These are phyloP conservation scores for Sebastes hubbsi DNA, from an alignment of 2,797 vertebrate species.

Conservation along the genomic window DNA sequence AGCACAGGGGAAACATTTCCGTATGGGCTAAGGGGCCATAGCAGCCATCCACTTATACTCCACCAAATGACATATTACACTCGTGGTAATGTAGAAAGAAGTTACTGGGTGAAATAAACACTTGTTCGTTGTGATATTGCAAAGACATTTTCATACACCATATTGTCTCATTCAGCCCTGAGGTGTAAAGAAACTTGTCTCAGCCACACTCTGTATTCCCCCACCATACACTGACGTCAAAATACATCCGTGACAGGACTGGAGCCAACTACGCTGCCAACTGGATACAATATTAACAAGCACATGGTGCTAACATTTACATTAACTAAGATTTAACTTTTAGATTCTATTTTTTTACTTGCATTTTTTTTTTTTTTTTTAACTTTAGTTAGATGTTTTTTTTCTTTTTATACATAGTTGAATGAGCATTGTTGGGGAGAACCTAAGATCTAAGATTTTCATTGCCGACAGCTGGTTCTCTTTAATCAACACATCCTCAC, in stretches of 20 bases:
- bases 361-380: background rate
- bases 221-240: background rate
- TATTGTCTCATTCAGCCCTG: background rate
- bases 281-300: background rate
- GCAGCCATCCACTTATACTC: background rate
- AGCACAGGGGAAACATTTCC: background rate
- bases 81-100: background rate
- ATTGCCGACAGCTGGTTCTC: background rate
- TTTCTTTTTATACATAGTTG: too few species aligned
- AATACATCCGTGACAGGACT: constrained; percentile 12
- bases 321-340: background rate
- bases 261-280: background rate
- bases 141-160: background rate
- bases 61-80: constrained; percentile 8
- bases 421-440: too few species aligned
- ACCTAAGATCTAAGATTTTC: background rate
- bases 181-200: constrained; percentile 32
- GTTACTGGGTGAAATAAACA: background rate
- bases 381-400: background rate
- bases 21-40: background rate
- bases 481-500: too few species aligned
- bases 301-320: background rate
- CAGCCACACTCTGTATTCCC: background rate
- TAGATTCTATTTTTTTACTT: background rate
- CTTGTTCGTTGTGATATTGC: background rate